These are phyloP conservation scores for Colossoma macropomum DNA, from an alignment of 2,113 vertebrate species.

Conservation along the genomic window DNA sequence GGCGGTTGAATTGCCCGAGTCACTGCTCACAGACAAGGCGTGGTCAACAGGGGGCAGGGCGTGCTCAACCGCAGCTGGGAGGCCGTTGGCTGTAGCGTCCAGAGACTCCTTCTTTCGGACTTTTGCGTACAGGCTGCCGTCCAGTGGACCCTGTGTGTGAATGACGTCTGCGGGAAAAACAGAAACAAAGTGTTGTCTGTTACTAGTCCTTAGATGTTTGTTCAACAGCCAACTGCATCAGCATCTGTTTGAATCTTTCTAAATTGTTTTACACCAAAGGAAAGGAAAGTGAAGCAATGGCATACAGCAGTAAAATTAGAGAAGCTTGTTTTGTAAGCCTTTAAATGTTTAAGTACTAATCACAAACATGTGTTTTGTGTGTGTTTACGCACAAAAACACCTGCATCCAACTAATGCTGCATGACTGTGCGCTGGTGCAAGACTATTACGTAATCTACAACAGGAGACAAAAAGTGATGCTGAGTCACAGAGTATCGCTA, in stretches of 20 bases:
- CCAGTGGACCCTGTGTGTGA: slow-evolving; percentile 95
- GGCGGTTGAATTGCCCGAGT: slow-evolving; percentile 96
- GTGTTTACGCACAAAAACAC: slow-evolving; percentile 16
- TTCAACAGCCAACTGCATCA: background rate
- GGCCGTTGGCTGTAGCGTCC: slow-evolving; percentile 79
- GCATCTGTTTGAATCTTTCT: background rate
- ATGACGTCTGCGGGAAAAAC: slow-evolving; percentile 81
- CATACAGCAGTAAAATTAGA: slow-evolving; percentile 57
- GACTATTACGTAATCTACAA: background rate
- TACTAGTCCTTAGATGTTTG: background rate
- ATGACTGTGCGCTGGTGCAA: background rate
- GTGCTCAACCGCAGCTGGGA: slow-evolving; percentile 68
- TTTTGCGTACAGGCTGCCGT: slow-evolving; percentile 97
- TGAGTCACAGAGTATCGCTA: background rate
- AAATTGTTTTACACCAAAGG: slow-evolving; percentile 64
- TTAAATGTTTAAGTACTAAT: slow-evolving; percentile 52
- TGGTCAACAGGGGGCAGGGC: slow-evolving; percentile 82
- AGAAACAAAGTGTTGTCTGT: background rate
- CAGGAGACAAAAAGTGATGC: background rate
- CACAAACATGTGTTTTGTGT: slow-evolving; percentile 47
- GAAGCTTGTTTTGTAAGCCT: slow-evolving; percentile 30
- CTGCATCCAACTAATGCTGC: background rate
- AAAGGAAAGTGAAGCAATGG: slow-evolving; percentile 65
- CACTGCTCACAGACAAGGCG: slow-evolving; percentile 94
- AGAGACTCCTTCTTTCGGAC: slow-evolving; percentile 97